A percentile compares a stretch with the other conserved stretches of the same genome.
Conservation (phyloP, 2,797 vertebrate species). For the Poliocrania exsul region DNA sequence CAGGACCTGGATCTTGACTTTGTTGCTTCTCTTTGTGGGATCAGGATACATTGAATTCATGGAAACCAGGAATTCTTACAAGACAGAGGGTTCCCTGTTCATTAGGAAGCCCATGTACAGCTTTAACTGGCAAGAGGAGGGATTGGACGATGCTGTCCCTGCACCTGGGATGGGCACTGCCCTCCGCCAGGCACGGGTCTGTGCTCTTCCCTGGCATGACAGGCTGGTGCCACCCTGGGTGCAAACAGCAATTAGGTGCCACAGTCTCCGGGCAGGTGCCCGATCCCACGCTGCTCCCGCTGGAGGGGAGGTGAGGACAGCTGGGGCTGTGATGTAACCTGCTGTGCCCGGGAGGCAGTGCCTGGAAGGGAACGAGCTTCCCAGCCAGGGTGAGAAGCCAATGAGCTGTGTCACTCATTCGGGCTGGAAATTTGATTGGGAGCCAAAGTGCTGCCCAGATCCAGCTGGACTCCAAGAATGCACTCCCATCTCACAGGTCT, state of each 20-base stretch:
- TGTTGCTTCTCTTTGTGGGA: neutral
- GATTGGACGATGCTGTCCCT: neutral
- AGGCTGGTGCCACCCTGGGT: neutral
- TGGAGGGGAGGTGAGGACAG: neutral
- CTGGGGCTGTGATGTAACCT: neutral
- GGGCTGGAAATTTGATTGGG: neutral
- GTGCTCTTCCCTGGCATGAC: rapidly evolving
- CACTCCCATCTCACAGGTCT: neutral
- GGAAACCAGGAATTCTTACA: neutral
- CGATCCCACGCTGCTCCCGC: rapidly evolving
- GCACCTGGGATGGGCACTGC: neutral
- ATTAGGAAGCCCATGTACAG: neutral
- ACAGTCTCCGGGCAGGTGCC: neutral
- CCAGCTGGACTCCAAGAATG: neutral
- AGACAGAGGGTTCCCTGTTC: neutral
- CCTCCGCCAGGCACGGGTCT: rapidly evolving
- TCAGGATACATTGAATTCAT: neutral
- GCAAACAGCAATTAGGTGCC: neutral
- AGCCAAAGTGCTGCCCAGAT: conserved; percentile 21
- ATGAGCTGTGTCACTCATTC: neutral
- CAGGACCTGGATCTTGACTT: neutral
- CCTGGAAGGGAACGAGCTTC: neutral
- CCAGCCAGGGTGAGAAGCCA: neutral
- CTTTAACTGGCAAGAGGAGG: neutral
- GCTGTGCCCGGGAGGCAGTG: neutral